Base-by-base conservation (phyloP, 64 coral and sea anemone genomes). In the Platygyra sinensis region DNA sequence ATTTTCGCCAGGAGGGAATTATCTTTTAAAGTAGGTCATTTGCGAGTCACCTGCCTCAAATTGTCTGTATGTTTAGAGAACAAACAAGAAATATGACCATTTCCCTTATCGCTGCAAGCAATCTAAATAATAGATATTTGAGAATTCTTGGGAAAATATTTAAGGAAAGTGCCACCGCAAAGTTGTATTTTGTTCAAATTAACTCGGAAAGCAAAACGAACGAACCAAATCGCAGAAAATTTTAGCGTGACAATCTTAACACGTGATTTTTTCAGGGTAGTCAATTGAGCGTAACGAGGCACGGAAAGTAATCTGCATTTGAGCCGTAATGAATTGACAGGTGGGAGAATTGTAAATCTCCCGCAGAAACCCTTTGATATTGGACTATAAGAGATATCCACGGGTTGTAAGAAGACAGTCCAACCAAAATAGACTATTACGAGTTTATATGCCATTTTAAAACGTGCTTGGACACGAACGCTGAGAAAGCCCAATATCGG, bases 311-410 rank as follows among this genome's bases (percentile, higher is more conserved):
- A 76, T 76, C 74, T 46, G 38, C 74, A 76, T 76, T 46, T 20
- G 74, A 49, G 60, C 31, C 30, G 22, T 51, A 15, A 51, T n/a
- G 64, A 1, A 72, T 71, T 85, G 81, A 85, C 81, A 85, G 81
- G 62, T 85, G 62, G 22, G 46, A 67, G 63, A 85, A 33, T 12
- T 64, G 39, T 36, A 85, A 85, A 85, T 85, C 81, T 17, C 81
- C 81, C 81, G 81, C 81, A 71, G 62, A 85, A 57, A 85, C n/a
- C 69, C 62, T 51, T 51, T 85, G 81, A 85, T 71, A 85, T 85
- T 71, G 62, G 33, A 85, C 63, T 50, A 51, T 69, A 85, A 31
- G 65, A 85, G 13, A 7, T 39, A 71, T 67, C 81, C 24, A 85
- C 62, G 62, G 62, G 62, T 46, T 24, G 63, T 10, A 85, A 15